Evolutionary conservation across 30 jellyfish, hydroid and myxozoan genomes (phyloP), one percentile per base, ranked within the genome.

Genomic region (Hydractinia symbiolongicarpus): DNA sequence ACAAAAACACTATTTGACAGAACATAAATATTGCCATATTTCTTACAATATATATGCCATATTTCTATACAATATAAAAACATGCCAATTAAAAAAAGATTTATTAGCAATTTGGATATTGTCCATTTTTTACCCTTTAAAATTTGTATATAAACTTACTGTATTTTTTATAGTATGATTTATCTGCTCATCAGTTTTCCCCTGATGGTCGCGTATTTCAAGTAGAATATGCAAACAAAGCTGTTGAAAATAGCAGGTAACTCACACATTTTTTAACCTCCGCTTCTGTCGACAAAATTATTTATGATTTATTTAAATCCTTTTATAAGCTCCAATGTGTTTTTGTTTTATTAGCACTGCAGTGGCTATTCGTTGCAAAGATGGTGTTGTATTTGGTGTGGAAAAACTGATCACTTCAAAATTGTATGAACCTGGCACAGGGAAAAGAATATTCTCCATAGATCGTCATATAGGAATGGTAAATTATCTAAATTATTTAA

Each of bases 381-480:
- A 91, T 91, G 98, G 98, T 54, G 98, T 91, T 14, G 88, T 91
- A 52, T 87, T 91, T 82, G 98, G 96, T 71, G 98, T 91, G 11
- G 98, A 91, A 81, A 91, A 91, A 55, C 85, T 91, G n/a, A 81
- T 91, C 7, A 86, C 98, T 52, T 91, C 98, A 66, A 91, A 91
- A 68, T 73, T 91, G 55, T 91, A 91, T 87, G 98, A 91, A 83
- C 95, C 96, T 50, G 98, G 98, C 6, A 91, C 98, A 14, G 90
- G 88, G 53, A 86, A 79, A 67, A 67, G 98, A 62, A 87, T 86
- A 20, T 91, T 91, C 72, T 78, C 96, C 16, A 84, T 91, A 14
- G 98, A 91, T 81, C 79, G 90, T 55, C 98, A 91, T 86, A 82
- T 91, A 83, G 98, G 98, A 72, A 91, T 91, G 98, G 98, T 91